Conservation (phyloP, 2,113 vertebrate species). For the Oxygymnocypris stewartii region DNA sequence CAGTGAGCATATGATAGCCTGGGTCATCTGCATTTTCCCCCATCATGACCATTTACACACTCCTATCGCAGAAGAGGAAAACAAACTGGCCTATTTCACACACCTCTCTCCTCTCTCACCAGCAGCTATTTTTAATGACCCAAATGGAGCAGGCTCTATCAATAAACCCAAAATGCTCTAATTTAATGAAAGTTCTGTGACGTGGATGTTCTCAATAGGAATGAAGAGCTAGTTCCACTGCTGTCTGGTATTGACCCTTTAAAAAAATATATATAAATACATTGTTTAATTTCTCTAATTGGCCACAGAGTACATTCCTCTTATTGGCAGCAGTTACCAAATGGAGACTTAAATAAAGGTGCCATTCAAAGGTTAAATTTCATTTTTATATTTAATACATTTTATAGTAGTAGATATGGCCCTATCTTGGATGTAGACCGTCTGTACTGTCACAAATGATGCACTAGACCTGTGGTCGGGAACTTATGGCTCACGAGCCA, state of each 20-base stretch:
- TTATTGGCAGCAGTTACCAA: neutral
- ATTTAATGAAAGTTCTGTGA: constrained; percentile 28
- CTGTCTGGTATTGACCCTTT: neutral
- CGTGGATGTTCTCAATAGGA: constrained; percentile 16
- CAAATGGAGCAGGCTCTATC: constrained; percentile 47
- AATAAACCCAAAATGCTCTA: constrained; percentile 38
- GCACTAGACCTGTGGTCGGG: no score
- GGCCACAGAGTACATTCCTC: neutral
- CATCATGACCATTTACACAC: constrained; percentile 39
- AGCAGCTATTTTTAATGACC: constrained; percentile 73
- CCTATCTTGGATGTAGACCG: neutral
- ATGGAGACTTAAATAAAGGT: neutral
- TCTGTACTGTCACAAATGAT: no score
- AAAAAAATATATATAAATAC: neutral
- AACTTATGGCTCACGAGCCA: no score
- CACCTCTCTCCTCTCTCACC: constrained; percentile 40
- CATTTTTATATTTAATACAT: neutral
- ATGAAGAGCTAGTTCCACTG: neutral
- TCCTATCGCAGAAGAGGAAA: neutral
- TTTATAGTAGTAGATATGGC: neutral
- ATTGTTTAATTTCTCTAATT: neutral
- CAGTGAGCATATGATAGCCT: constrained; percentile 44
- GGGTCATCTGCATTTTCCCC: constrained; percentile 36
- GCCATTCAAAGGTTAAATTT: neutral
- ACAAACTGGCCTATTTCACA: constrained; percentile 56